Evolutionary conservation across 2,888 invertebrate species (phyloP).

Genomic region (Epiblema foenella): DNA sequence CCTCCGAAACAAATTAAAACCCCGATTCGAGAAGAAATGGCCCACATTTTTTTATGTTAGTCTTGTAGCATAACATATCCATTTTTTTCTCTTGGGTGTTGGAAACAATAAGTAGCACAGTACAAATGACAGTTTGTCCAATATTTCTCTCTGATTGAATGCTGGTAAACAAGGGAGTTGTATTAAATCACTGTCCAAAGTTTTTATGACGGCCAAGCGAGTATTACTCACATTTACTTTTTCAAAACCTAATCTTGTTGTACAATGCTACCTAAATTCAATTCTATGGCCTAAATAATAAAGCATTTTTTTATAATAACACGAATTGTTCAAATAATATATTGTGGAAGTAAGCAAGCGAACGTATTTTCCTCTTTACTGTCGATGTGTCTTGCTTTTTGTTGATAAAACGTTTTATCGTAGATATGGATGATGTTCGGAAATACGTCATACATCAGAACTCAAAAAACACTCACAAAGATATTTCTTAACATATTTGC

Average conservation of each 20-base stretch:
- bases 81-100: neutral
- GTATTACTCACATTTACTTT: neutral
- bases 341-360: neutral
- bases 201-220: conserved; percentile 32
- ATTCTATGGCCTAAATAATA: neutral
- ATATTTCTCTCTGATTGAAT: conserved; percentile 33
- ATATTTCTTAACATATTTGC: neutral
- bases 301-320: neutral
- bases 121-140: conserved; percentile 26
- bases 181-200: conserved; percentile 31
- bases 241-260: neutral
- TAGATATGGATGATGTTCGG: neutral
- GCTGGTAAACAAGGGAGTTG: conserved; percentile 19
- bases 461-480: neutral
- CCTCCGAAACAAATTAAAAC: too few relatives aligned
- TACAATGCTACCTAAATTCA: neutral
- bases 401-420: neutral
- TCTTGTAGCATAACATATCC: too few relatives aligned
- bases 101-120: neutral
- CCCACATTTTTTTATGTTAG: too few relatives aligned
- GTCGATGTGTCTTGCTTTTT: conserved; percentile 18
- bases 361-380: conserved; percentile 26
- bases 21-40: too few relatives aligned
- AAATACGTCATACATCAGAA: neutral
- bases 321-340: neutral